Base-by-base conservation (phyloP, 2,888 invertebrate species). In the Drosophila setosimentum region DNA sequence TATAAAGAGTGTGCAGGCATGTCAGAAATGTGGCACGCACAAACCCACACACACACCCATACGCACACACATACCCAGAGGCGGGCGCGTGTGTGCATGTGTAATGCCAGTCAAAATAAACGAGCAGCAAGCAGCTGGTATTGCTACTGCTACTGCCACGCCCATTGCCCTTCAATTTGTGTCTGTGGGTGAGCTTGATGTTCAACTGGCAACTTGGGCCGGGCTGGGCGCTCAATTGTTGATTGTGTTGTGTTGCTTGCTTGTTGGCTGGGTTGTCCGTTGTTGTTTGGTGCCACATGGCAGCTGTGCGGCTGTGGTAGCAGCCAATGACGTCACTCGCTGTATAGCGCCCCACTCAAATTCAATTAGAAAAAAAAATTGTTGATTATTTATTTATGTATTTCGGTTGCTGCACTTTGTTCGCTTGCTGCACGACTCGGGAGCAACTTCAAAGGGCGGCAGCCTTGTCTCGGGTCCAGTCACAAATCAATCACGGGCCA, bases 1-100 rank as follows among this genome's bases (percentile, higher is more conserved):
- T 83, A 77, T 65, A 48, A 51, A 45, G 51, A 71, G 76, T 55
- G 78, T 78, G 78, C 78, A 65, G 70, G 72, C 81, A 78, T 70
- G 76, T 35, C 58, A 51, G 57, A 59, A 57, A 59, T 32, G 45
- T 53, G 37, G 48, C 58, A 45, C 35, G 45, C 57, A 18, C 16
- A 3, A 21, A 21, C n/a, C 16, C 27, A 13, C n/a, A 35, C 37
- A 10, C 16, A 40, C 35, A 60, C n/a, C 21, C 53, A 42, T 27
- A 42, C 50, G 16, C 37, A 18, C 29, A 10, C 48, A 8, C n/a
- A 4, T 30, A n/a, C 21, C 21, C 33, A 16, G 6, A 24, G 18
- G 24, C 27, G 32, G 48, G 64, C 29, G 58, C 30, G 37, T 51
- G 55, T 66, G 55, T 50, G 72, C 33, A 67, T 67, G 60, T 64